Evolutionary conservation across 2,797 vertebrate genomes (phyloP).

Genomic region (Anas bahamensis): DNA sequence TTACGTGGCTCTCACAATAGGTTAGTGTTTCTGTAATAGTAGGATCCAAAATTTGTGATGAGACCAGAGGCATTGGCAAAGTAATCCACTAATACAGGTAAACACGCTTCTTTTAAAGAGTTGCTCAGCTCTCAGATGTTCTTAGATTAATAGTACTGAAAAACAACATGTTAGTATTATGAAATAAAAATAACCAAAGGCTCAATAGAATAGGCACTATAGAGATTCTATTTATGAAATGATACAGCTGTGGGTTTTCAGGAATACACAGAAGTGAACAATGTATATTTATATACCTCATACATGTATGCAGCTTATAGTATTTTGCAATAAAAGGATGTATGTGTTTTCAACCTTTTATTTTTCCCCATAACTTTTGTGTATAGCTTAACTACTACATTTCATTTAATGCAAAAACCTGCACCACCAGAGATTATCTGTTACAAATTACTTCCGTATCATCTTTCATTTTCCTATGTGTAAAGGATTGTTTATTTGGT

Average conservation of each 20-base stretch:
- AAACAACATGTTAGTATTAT: background rate
- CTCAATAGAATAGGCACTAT: background rate
- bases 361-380: background rate
- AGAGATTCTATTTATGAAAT: background rate
- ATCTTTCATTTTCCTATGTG: background rate
- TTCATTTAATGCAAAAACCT: background rate
- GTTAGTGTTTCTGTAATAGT: background rate
- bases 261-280: background rate
- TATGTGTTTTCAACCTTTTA: background rate
- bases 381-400: background rate
- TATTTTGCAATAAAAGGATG: background rate
- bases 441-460: background rate
- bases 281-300: background rate
- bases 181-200: conserved; percentile 19
- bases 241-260: background rate
- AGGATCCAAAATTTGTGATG: background rate
- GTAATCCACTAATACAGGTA: background rate
- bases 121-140: background rate
- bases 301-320: background rate
- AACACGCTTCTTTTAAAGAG: background rate
- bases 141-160: background rate
- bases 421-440: background rate
- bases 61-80: background rate
- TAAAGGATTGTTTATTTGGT: background rate
- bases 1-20: accelerated